Base-by-base conservation (phyloP, 1,140 invertebrate genomes). In the Drosophila persimilis region DNA sequence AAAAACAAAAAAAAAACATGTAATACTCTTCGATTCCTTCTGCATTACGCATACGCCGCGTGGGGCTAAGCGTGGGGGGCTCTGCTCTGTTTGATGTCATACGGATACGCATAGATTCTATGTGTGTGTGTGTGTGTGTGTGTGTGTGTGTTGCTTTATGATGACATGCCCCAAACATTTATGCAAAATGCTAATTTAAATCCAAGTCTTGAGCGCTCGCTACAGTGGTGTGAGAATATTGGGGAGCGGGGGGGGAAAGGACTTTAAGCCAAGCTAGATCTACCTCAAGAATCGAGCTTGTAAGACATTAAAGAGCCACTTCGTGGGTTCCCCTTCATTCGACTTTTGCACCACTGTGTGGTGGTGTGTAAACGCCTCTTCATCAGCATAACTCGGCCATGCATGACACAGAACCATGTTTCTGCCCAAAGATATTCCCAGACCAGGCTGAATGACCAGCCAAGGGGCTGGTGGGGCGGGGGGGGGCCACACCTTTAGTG, bases 141-240 rank as follows among this genome's bases (percentile, higher is more conserved):
- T 35, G 54, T 69, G 66, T 63, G 41, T 57, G 57, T 86, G 50
- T 50, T 77, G 50, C 69, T 15, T 15, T 80, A 84, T 80, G 79
- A 84, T 79, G 81, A 73, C 81, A 86, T 84, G 64, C 81, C 77
- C 35, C 35, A 39, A 80, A 85, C 77, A 85, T 85, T 86, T 85
- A 81, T 81, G 80, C 69, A 86, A 86, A 85, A 85, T 85, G 80
- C 64, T 85, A 85, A 85, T 85, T 86, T 85, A 77, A 81, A 85
- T 80, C 80, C 77, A 77, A 74, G 73, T 66, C 62, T 56, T 52
- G 63, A 64, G 22, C 51, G 64, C 39, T 13, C 13, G 11, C 15
- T 8, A 75, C 73, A 75, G 72, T 75, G 73, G 55, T 8, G 8
- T 31, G 29, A 31, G 29, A 45, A 58, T 48, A 41, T 48, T n/a